A percentile compares a stretch with the other conserved stretches of the same genome.
These are phyloP conservation scores for Phasia obesa DNA, from an alignment of 2,888 invertebrate species.

Conservation along the genomic window DNA sequence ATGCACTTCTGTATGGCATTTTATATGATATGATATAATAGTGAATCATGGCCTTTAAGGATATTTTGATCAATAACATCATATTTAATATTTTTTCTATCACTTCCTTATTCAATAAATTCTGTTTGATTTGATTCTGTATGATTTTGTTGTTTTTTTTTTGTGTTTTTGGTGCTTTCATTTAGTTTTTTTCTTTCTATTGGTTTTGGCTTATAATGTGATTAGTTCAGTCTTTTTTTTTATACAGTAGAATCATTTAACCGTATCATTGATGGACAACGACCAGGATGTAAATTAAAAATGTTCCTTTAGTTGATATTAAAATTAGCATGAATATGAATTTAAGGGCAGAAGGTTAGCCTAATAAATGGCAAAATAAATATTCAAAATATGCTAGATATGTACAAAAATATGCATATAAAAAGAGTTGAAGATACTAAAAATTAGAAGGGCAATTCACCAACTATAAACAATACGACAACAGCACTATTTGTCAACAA, in stretches of 20 bases:
- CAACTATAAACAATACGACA: too few relatives aligned
- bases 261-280: conserved; percentile 11
- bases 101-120: neutral
- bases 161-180: conserved; percentile 6
- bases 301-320: conserved; percentile 2
- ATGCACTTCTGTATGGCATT: too few relatives aligned
- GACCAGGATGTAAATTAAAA: conserved; percentile 16
- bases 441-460: too few relatives aligned
- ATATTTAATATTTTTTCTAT: too few relatives aligned
- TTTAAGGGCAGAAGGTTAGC: neutral
- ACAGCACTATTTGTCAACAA: too few relatives aligned
- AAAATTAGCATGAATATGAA: neutral
- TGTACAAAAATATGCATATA: too few relatives aligned
- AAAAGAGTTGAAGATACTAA: too few relatives aligned
- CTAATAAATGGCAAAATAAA: neutral
- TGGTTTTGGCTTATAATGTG: conserved; percentile 46
- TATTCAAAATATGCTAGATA: neutral
- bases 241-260: conserved; percentile 22
- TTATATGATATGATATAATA: too few relatives aligned
- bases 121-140: neutral
- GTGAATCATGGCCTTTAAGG: too few relatives aligned
- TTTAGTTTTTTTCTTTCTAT: neutral
- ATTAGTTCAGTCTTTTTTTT: conserved; percentile 32
- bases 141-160: conserved; percentile 14
- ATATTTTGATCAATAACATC: too few relatives aligned